Evolutionary conservation across 1,140 invertebrate genomes (phyloP).

Genomic region (Aporrectodea caliginosa): DNA sequence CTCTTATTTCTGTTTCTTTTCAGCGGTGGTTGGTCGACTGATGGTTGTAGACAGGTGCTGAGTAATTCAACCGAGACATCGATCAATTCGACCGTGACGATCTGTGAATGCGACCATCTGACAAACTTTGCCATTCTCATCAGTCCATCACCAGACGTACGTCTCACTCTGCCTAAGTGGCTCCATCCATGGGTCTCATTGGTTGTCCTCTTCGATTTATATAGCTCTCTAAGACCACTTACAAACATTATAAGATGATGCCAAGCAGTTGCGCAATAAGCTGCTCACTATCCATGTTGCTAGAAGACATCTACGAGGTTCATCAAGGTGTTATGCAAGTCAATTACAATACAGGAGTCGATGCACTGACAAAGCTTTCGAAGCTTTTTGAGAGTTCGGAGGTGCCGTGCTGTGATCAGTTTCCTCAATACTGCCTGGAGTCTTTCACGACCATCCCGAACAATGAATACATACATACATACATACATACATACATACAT

Average conservation of each 20-base stretch:
- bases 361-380: background rate
- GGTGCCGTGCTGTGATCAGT: too few relatives aligned
- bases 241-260: too few relatives aligned
- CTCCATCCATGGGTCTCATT: background rate
- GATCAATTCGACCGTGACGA: constrained; percentile 3
- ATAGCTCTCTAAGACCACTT: background rate
- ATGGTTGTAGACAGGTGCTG: background rate
- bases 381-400: background rate
- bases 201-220: background rate
- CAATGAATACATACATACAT: too few relatives aligned
- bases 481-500: too few relatives aligned
- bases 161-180: background rate
- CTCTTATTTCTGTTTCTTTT: background rate
- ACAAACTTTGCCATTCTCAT: constrained; percentile 50
- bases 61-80: too few relatives aligned
- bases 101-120: constrained; percentile 45
- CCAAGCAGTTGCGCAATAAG: too few relatives aligned
- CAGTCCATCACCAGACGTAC: constrained; percentile 35
- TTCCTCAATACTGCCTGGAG: too few relatives aligned
- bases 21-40: background rate
- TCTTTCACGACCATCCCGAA: background rate
- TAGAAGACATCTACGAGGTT: too few relatives aligned
- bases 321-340: too few relatives aligned
- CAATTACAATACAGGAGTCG: background rate
- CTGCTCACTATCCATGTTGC: too few relatives aligned